Conservation (phyloP, 2,888 invertebrate species). For the Xanthia togata region DNA sequence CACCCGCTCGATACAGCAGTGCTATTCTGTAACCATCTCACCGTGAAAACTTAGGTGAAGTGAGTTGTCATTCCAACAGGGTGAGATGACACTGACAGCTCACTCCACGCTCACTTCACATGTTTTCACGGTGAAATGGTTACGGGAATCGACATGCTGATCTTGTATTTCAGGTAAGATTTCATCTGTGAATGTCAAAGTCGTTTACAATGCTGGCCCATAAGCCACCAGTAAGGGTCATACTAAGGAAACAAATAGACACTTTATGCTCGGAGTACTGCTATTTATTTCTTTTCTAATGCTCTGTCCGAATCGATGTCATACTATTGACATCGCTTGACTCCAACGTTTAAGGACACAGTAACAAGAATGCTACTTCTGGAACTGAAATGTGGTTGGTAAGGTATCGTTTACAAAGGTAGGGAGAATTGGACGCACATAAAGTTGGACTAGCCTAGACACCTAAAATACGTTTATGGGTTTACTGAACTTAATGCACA, state of each 20-base stretch:
- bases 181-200: background rate
- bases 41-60: too few species aligned
- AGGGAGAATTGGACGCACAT: conserved; percentile 38
- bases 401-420: conserved; percentile 47
- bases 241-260: background rate
- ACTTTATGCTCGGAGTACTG: background rate
- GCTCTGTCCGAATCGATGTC: background rate
- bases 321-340: background rate
- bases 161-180: background rate
- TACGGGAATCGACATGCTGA: too few species aligned
- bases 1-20: too few species aligned
- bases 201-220: background rate
- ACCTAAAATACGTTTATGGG: conserved; percentile 51
- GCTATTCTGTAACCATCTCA: too few species aligned
- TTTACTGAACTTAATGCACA: conserved; percentile 32
- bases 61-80: too few species aligned
- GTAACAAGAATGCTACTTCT: conserved; percentile 35
- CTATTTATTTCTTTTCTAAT: background rate
- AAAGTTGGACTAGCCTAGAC: conserved; percentile 42
- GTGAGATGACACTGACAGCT: too few species aligned
- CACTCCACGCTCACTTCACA: too few species aligned
- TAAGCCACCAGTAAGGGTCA: background rate
- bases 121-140: too few species aligned
- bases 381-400: conserved; percentile 28
- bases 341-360: conserved; percentile 3